Evolutionary conservation across 2,888 invertebrate species (phyloP).

Genomic region (Phania funesta): DNA sequence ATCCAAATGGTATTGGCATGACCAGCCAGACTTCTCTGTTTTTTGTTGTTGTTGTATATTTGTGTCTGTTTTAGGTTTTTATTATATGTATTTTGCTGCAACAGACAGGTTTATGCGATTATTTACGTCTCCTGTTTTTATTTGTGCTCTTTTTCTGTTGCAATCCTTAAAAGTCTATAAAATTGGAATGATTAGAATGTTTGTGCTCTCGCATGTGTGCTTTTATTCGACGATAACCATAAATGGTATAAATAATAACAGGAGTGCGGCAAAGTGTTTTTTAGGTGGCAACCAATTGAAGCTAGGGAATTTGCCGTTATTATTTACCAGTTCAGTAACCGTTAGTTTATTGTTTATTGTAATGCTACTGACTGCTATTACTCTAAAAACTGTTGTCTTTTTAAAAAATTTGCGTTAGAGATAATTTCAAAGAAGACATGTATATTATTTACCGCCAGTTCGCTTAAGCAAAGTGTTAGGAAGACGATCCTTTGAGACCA

Average conservation of each 20-base stretch:
- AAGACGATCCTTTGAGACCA: no score
- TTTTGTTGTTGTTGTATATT: not conserved
- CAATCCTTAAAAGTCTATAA: constrained; percentile 64
- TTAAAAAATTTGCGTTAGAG: no score
- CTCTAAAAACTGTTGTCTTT: not conserved
- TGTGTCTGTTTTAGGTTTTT: not conserved
- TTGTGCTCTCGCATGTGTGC: not conserved
- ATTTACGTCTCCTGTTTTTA: constrained; percentile 15
- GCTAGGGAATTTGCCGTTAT: constrained; percentile 32
- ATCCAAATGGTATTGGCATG: constrained; percentile 60
- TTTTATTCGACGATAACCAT: constrained; percentile 38
- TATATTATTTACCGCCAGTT: no score
- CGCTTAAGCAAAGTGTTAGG: no score
- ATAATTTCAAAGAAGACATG: no score
- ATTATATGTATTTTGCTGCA: constrained; percentile 27
- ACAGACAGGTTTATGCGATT: constrained; percentile 45
- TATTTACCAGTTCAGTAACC: constrained; percentile 61
- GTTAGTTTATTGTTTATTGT: not conserved
- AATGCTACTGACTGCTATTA: not conserved
- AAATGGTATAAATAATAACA: constrained; percentile 51
- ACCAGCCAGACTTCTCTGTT: constrained; percentile 35
- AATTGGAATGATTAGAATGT: constrained; percentile 31
- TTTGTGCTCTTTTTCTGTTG: constrained; percentile 14
- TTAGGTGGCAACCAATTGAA: constrained; percentile 52
- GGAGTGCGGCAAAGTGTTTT: constrained; percentile 56